Base-by-base conservation (phyloP, 2,113 vertebrate species). In the Penelope pileata region DNA sequence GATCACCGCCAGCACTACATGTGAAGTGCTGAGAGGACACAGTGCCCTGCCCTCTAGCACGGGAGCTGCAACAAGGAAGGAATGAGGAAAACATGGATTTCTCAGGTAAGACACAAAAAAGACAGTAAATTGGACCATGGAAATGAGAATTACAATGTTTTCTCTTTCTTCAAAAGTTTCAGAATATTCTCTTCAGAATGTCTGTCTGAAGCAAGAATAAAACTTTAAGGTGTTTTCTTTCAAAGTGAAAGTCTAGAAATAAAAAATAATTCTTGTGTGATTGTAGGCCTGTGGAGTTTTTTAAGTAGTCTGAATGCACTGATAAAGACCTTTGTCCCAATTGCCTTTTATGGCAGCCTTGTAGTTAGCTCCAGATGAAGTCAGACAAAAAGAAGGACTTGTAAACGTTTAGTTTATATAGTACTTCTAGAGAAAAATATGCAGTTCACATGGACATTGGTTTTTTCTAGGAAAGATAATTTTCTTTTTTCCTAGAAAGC, bases 1-100 rank as follows among this genome's bases (percentile, higher is more conserved):
- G 58, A 24, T 3, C 12, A 42, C 4, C 7, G 40, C 2, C 21
- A 17, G 13, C 0, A 2, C 5, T 30, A 12, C 17, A 50, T 3
- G 16, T 32, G 11, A 3, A 21, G 3, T 29, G 58, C 5, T 36
- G 54, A 26, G 4, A 14, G 12, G 7, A 7, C 16, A 11, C 9
- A 78, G 30, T 19, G 2, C 66, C 2, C 2, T 50, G 36, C 10
- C 29, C 29, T 32, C 9, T 2, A 4, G 19, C 5, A 40, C 29
- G 26, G 7, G 7, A 40, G 6, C 13, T 32, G 42, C 3, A 64
- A 74, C 2, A 40, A 40, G 32, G 45, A 60, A 3, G 17, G 12
- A 51, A 58, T 47, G 24, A 3, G 6, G 45, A 70, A 68, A 16
- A 8, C 1, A 23, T 12, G 13, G 12, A 34, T 30, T 60, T 56